Conservation (phyloP, 1,140 invertebrate species). For the Scylla paramamosain region DNA sequence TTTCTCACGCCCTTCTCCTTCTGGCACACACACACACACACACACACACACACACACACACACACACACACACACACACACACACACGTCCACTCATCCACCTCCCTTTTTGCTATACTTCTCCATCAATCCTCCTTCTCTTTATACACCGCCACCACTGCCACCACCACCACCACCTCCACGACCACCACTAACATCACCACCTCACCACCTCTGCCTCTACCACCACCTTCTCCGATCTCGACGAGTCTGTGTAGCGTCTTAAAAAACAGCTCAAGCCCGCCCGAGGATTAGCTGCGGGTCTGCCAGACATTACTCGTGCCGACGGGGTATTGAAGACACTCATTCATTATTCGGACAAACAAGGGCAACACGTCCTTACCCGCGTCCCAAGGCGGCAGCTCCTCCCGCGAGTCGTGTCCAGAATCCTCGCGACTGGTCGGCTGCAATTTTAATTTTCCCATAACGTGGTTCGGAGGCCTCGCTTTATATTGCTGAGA, state of each 20-base stretch:
- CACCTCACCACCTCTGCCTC: background rate
- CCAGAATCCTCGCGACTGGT: slow-evolving; percentile 60
- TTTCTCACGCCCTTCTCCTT: too few species aligned
- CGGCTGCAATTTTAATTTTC: slow-evolving; percentile 63
- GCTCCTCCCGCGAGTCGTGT: slow-evolving; percentile 51
- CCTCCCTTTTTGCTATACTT: background rate
- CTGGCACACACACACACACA: too few species aligned
- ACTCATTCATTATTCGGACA: slow-evolving; percentile 58
- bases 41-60: too few species aligned
- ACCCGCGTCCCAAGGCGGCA: slow-evolving; percentile 52
- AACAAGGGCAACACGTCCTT: slow-evolving; percentile 64
- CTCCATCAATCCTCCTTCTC: background rate
- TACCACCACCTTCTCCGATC: background rate
- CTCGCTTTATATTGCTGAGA: slow-evolving; percentile 51
- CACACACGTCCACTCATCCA: background rate
- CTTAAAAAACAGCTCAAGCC: background rate
- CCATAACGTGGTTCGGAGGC: slow-evolving; percentile 60
- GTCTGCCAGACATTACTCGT: slow-evolving; percentile 58
- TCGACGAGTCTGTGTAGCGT: background rate
- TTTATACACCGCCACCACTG: background rate
- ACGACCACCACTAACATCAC: background rate
- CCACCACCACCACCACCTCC: too few species aligned
- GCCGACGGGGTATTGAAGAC: slow-evolving; percentile 57
- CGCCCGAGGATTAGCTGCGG: slow-evolving; percentile 51
- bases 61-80: too few species aligned